phyloP scores from a whole-genome alignment of 1,140 invertebrate species.

The Acyrthosiphon pisum region DNA sequence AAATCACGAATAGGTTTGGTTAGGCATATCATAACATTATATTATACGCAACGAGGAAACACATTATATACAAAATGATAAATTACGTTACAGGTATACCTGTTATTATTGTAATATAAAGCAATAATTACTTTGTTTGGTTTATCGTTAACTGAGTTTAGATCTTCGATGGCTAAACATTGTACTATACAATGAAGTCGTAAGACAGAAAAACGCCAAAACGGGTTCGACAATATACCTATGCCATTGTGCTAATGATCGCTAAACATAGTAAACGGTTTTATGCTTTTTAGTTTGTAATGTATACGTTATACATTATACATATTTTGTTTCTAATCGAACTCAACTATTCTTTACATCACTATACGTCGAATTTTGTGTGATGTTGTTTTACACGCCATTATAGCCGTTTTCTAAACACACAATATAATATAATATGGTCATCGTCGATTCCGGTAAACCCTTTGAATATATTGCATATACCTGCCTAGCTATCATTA shows the following conservation, averaged over 20 bases:
- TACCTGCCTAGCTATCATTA: not conserved
- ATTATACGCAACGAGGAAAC: not conserved
- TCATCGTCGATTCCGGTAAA: not conserved
- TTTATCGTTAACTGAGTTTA: not conserved
- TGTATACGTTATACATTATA: not conserved
- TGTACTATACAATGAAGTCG: not conserved
- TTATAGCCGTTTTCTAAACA: not conserved
- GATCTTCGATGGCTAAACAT: not conserved
- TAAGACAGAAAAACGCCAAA: not conserved
- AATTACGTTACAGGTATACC: not conserved
- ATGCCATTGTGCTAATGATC: too few species aligned
- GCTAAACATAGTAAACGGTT: too few species aligned
- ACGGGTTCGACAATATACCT: too few species aligned
- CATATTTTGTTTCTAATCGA: not conserved
- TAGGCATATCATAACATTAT: not conserved
- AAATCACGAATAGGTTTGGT: not conserved
- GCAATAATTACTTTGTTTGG: not conserved
- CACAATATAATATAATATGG: not conserved
- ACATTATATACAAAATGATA: not conserved
- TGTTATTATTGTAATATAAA: not conserved
- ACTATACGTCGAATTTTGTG: not conserved
- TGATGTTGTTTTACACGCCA: not conserved
- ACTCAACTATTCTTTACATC: not conserved
- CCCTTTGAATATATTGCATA: not conserved
- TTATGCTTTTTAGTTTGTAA: too few species aligned